Evolutionary conservation across 2,888 invertebrate species (phyloP).

Genomic region (Drosophila gaucha): DNA sequence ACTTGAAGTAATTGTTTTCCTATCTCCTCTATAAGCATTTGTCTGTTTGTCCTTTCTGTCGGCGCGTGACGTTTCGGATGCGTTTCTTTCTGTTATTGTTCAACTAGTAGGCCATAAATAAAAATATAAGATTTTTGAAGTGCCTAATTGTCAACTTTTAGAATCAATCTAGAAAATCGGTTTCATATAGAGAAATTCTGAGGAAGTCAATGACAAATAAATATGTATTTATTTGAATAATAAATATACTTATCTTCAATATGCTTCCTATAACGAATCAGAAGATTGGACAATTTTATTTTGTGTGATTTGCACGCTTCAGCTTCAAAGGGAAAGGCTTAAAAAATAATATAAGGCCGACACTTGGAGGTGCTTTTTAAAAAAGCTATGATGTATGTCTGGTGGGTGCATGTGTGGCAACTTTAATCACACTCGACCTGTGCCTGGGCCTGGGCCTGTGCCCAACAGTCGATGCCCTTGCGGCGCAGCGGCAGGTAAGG

Average conservation of each 20-base stretch:
- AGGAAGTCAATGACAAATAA: not conserved
- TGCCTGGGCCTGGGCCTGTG: not conserved
- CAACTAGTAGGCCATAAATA: too few relatives aligned
- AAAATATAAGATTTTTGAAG: slow-evolving; percentile 8
- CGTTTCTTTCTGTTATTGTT: slow-evolving; percentile 15
- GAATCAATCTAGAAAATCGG: too few relatives aligned
- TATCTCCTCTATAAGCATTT: slow-evolving; percentile 41
- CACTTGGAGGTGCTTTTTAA: slow-evolving; percentile 9
- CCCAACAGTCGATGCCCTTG: slow-evolving; percentile 48
- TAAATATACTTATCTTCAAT: too few relatives aligned
- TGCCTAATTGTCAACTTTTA: not conserved
- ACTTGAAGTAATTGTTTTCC: slow-evolving; percentile 77
- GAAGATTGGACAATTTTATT: too few relatives aligned
- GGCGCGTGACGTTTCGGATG: not conserved
- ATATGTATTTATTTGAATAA: not conserved
- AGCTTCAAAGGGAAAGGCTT: too few relatives aligned
- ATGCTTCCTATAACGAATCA: too few relatives aligned
- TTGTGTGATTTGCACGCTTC: too few relatives aligned
- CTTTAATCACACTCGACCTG: slow-evolving; percentile 47
- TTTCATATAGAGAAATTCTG: too few relatives aligned
- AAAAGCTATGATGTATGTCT: slow-evolving; percentile 1
- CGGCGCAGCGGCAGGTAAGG: slow-evolving; percentile 19
- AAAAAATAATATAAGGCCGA: not conserved
- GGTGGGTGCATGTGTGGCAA: slow-evolving; percentile 26
- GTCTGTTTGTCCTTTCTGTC: slow-evolving; percentile 23